phyloP scores from a whole-genome alignment of 2,797 vertebrate species.

The Tokudaia muenninki region DNA sequence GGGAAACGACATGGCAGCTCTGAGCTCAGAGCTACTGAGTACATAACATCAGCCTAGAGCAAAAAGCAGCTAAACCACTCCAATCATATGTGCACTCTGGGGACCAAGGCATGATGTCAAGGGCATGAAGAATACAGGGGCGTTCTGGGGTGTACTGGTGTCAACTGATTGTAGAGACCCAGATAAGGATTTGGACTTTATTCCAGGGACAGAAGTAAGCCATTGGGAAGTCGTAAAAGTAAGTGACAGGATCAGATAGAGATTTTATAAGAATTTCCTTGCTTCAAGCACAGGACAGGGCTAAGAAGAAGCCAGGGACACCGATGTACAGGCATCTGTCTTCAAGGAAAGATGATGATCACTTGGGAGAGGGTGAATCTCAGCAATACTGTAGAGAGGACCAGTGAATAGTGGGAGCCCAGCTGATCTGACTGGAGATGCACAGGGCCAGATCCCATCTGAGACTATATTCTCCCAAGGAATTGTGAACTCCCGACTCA shows the following conservation, averaged over 20 bases:
- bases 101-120: neutral
- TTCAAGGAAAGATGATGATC: neutral
- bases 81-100: rapidly evolving
- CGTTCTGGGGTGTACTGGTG: rapidly evolving
- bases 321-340: neutral
- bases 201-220: neutral
- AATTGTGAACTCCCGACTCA: neutral
- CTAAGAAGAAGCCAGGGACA: neutral
- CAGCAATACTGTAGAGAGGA: neutral
- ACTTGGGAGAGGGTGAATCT: neutral
- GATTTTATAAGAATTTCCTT: neutral
- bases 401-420: neutral
- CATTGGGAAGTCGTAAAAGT: neutral
- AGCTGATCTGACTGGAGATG: neutral
- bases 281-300: neutral
- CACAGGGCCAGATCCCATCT: neutral
- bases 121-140: neutral
- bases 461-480: neutral
- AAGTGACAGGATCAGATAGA: neutral
- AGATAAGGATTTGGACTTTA: neutral
- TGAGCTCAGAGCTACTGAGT: neutral
- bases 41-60: neutral
- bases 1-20: neutral
- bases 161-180: neutral
- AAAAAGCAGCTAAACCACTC: neutral